Evolutionary conservation across 2,888 invertebrate genomes (phyloP).

Genomic region (Nomada flava): DNA sequence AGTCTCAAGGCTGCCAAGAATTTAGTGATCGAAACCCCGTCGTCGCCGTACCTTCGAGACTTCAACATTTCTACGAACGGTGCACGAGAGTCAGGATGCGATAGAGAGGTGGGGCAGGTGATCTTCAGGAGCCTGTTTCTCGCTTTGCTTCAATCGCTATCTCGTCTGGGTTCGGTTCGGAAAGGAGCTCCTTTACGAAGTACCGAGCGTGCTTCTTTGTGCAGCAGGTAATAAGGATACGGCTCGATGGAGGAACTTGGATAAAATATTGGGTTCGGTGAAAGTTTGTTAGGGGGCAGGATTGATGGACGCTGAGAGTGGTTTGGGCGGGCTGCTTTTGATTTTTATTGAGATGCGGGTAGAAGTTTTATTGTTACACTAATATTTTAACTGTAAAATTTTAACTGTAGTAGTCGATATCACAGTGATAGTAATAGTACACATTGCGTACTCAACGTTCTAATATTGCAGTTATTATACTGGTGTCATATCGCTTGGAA

Average conservation of each 20-base stretch:
- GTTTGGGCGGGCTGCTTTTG: not conserved
- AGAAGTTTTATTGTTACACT: too few species aligned
- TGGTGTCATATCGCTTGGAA: too few species aligned
- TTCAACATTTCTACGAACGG: not conserved
- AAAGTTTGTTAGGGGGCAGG: slow-evolving; percentile 5
- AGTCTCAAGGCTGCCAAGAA: too few species aligned
- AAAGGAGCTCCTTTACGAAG: slow-evolving; percentile 11
- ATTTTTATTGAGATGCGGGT: not conserved
- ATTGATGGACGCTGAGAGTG: not conserved
- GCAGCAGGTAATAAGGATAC: slow-evolving; percentile 6
- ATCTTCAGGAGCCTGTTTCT: slow-evolving; percentile 13
- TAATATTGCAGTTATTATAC: too few species aligned
- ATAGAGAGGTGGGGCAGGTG: too few species aligned
- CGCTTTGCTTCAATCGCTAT: slow-evolving; percentile 20
- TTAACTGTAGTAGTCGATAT: too few species aligned
- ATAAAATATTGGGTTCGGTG: slow-evolving; percentile 7
- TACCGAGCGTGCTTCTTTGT: not conserved
- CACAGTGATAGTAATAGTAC: too few species aligned
- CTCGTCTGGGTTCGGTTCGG: slow-evolving; percentile 7
- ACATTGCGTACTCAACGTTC: too few species aligned
- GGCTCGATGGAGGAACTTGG: slow-evolving; percentile 8
- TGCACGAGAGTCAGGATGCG: not conserved
- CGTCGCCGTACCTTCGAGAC: not conserved
- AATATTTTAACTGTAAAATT: too few species aligned
- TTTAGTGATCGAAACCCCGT: not conserved